Conservation (phyloP, 1,140 invertebrate species). For the Zeugodacus cucurbitae region DNA sequence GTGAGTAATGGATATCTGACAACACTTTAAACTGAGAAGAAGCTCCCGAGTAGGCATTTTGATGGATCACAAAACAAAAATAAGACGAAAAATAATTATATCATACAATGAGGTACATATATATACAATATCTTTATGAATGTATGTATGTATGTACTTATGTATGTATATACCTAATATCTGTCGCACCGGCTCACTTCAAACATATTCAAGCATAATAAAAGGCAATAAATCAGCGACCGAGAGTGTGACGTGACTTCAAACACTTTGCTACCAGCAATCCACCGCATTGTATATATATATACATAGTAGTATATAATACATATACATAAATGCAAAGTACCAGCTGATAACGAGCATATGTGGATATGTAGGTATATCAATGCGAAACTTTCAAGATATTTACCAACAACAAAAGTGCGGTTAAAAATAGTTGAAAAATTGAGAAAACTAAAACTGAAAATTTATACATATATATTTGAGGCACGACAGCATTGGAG, state of each 20-base stretch:
- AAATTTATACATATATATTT: background rate
- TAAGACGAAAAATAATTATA: no score
- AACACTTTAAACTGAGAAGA: no score
- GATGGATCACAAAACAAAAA: no score
- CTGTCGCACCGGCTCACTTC: background rate
- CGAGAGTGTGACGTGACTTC: background rate
- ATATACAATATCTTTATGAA: no score
- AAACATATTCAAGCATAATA: background rate
- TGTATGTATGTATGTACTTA: background rate
- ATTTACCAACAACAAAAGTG: background rate
- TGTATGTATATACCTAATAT: background rate
- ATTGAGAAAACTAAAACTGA: no score
- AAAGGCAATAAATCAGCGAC: background rate
- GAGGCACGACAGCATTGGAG: background rate
- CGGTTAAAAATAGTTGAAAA: background rate
- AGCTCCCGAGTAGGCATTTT: no score
- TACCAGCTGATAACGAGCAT: no score
- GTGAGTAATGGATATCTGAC: no score
- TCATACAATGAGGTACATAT: background rate
- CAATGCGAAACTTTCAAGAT: no score
- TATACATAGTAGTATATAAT: background rate
- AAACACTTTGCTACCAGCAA: background rate
- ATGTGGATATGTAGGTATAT: no score
- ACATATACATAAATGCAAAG: no score
- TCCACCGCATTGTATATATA: background rate